Evolutionary conservation across 1,140 invertebrate genomes (phyloP).

Genomic region (Nasonia giraulti): DNA sequence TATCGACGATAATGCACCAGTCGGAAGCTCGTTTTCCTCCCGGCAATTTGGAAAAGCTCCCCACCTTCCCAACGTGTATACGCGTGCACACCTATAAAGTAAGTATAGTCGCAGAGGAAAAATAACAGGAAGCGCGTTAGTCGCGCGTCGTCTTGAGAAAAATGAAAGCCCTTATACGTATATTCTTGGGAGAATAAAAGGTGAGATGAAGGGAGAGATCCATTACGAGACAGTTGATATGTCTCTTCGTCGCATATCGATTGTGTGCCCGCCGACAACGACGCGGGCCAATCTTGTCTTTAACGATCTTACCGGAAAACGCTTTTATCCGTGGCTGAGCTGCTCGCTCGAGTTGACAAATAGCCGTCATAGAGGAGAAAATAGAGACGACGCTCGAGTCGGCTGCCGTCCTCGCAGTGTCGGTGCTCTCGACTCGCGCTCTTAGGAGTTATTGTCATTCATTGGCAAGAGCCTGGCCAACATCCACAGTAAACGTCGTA

Average conservation of each 20-base stretch:
- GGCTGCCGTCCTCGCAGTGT: not conserved
- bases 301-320: conserved; percentile 49
- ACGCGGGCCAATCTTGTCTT: conserved; percentile 31
- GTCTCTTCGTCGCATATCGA: conserved; percentile 40
- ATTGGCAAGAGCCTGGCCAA: not conserved
- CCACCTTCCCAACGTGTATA: not conserved
- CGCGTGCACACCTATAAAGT: not conserved
- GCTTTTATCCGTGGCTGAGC: conserved; percentile 45
- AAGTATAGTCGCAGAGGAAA: not conserved
- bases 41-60: conserved; percentile 10
- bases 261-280: not conserved
- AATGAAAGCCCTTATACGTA: not conserved
- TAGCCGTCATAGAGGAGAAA: conserved; percentile 31
- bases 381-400: not conserved
- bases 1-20: not conserved
- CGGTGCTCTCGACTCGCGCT: not conserved
- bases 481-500: not conserved
- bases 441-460: conserved; percentile 42
- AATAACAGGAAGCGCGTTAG: not conserved
- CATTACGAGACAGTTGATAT: conserved; percentile 46
- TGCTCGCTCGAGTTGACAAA: conserved; percentile 22
- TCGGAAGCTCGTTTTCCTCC: not conserved
- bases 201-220: conserved; percentile 10
- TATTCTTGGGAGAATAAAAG: too few species aligned
- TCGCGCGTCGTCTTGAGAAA: not conserved